Evolutionary conservation across 2,888 invertebrate genomes (phyloP).

Genomic region (Caenorhabditis panamensis): DNA sequence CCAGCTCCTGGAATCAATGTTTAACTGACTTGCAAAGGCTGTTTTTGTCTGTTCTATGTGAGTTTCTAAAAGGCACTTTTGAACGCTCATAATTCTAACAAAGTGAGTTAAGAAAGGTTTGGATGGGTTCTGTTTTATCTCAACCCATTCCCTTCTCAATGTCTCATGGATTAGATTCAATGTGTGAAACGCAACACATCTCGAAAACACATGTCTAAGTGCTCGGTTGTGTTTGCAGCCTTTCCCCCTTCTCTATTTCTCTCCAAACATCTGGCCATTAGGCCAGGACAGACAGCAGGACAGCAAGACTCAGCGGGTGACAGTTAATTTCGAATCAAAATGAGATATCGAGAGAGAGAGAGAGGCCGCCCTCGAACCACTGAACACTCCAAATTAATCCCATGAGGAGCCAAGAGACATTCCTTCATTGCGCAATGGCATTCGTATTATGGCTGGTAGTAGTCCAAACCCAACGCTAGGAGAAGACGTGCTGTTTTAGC

Average conservation of each 20-base stretch:
- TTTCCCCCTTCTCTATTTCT: too few relatives aligned
- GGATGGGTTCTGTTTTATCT: too few relatives aligned
- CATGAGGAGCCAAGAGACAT: conserved; percentile 13
- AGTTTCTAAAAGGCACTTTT: too few relatives aligned
- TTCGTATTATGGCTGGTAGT: too few relatives aligned
- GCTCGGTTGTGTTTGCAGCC: conserved; percentile 7
- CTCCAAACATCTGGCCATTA: conserved; percentile 36
- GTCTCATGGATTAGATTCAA: conserved; percentile 7
- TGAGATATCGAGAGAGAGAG: conserved; percentile 20
- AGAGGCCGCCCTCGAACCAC: neutral
- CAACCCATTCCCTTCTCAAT: neutral
- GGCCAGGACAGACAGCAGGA: neutral
- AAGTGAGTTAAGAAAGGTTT: too few relatives aligned
- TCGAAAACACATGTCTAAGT: conserved; percentile 23
- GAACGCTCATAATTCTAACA: too few relatives aligned
- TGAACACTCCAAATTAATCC: conserved; percentile 48
- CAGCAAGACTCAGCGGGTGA: conserved; percentile 16
- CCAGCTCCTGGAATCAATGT: conserved; percentile 70
- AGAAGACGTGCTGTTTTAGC: neutral
- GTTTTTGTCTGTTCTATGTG: too few relatives aligned
- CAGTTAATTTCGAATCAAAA: conserved; percentile 55
- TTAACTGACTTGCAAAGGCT: too few relatives aligned
- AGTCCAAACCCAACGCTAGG: too few relatives aligned
- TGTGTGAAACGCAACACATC: conserved; percentile 28
- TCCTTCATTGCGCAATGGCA: conserved; percentile 22